These are phyloP conservation scores for Eilema sororculum DNA, from an alignment of 2,888 invertebrate genomes.

Conservation along the genomic window DNA sequence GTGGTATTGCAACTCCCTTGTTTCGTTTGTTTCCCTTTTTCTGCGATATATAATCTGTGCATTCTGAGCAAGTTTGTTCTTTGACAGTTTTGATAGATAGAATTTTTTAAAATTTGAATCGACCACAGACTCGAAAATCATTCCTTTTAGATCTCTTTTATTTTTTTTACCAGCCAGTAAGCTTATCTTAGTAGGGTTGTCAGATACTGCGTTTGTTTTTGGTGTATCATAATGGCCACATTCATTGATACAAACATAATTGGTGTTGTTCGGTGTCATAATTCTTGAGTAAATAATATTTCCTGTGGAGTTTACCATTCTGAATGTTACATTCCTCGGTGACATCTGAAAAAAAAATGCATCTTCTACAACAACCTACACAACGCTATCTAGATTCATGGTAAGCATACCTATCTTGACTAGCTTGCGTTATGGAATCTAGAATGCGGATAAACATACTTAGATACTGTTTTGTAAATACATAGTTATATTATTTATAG, in stretches of 20 bases:
- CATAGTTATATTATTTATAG: no score
- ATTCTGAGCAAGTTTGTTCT: not conserved
- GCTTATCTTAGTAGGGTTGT: conserved; percentile 51
- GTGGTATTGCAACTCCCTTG: no score
- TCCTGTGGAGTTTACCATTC: conserved; percentile 64
- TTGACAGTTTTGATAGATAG: not conserved
- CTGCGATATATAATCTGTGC: not conserved
- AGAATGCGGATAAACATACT: no score
- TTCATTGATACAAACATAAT: conserved; percentile 63
- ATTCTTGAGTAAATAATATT: conserved; percentile 71
- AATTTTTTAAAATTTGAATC: not conserved
- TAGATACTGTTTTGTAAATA: no score
- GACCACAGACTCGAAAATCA: not conserved
- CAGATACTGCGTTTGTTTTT: conserved; percentile 46
- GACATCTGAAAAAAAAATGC: conserved; percentile 65
- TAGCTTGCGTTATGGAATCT: no score
- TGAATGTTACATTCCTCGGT: conserved; percentile 60
- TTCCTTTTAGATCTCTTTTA: conserved; percentile 26
- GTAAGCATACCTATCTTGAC: no score
- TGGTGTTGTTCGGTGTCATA: conserved; percentile 63
- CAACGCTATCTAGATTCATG: no score
- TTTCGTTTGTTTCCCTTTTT: not conserved
- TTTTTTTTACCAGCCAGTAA: conserved; percentile 21
- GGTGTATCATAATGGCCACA: conserved; percentile 61
- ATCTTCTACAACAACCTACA: no score